Base-by-base conservation (phyloP, 2,888 invertebrate genomes). In the Gortyna flavago region DNA sequence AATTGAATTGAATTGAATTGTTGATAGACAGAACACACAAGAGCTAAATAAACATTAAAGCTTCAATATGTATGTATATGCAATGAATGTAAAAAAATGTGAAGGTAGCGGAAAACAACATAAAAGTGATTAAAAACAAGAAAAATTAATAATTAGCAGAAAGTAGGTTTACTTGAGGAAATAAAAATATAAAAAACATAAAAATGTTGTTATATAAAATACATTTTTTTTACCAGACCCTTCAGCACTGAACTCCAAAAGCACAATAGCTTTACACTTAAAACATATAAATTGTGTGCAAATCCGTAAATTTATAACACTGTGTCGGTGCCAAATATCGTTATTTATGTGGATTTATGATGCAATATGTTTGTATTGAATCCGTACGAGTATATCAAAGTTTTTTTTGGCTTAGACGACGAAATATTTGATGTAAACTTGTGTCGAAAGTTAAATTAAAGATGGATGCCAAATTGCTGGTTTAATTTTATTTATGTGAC, bases 291-390 rank as follows among this genome's bases (percentile, higher is more conserved):
- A 89, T 89, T 86, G 86, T 87, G 87, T 84, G 79, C 79, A 85
- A 88, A 90, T 90, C 89, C 86, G 79, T 84, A 85, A 86, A 89
- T 90, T 89, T 89, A 90, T 87, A 82, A 84, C 89, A 75, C 77
- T 83, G 86, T 85, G 85, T 86, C 80, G 81, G 78, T 85, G 90
- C 89, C 89, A 89, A 90, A 89, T 89, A 88, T 83, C 85, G 69
- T 89, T 90, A 90, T 90, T 89, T 90, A 90, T 90, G 86, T 72
- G 80, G 80, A 85, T 87, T 83, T 85, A 81, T 89, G 88, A 87
- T 79, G 84, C 89, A 89, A 91, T 91, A 89, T 83, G 86, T 86
- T 87, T 76, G 81, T 83, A 89, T 89, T 84, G 84, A 80, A 86
- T 84, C 69, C 64, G 81, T 85, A 72, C 79, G 71, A 74, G 77